phyloP scores from a whole-genome alignment of 1,140 invertebrate genomes.

The Himalopsyche phryganea region DNA sequence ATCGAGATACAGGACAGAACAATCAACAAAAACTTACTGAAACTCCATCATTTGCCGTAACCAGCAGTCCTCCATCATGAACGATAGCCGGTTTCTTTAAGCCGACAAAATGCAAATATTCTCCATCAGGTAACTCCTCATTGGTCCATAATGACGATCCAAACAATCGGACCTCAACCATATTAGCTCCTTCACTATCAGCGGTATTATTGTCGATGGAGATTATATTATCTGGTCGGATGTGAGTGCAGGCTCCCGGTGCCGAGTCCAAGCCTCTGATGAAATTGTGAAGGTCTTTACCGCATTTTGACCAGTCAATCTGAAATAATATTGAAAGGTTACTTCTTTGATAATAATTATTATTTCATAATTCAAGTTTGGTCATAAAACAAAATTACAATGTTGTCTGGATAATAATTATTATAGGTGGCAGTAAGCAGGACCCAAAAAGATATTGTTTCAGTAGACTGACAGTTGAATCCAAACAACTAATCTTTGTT shows the following conservation, averaged over 20 bases:
- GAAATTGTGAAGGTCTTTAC: constrained; percentile 81
- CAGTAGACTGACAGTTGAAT: too few species aligned
- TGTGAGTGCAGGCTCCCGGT: constrained; percentile 79
- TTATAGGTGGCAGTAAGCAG: too few species aligned
- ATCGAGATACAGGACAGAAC: too few species aligned
- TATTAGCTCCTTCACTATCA: constrained; percentile 1
- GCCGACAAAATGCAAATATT: constrained; percentile 61
- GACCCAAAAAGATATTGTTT: too few species aligned
- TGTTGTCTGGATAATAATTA: too few species aligned
- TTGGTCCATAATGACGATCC: constrained; percentile 73
- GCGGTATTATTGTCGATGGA: constrained; percentile 35
- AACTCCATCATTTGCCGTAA: constrained; percentile 72
- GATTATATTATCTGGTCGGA: constrained; percentile 54
- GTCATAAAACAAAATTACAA: too few species aligned
- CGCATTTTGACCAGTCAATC: constrained; percentile 72
- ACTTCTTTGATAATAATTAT: too few species aligned
- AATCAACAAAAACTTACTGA: constrained; percentile 60
- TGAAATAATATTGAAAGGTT: constrained; percentile 43
- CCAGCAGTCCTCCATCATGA: constrained; percentile 75
- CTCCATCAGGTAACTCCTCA: constrained; percentile 58
- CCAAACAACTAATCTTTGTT: too few species aligned
- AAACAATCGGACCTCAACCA: constrained; percentile 66
- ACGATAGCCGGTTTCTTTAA: constrained; percentile 62
- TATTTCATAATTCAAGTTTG: too few species aligned
- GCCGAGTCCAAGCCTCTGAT: constrained; percentile 90